Evolutionary conservation across 1,140 invertebrate species (phyloP).

Genomic region (Amphibalanus amphitrite): DNA sequence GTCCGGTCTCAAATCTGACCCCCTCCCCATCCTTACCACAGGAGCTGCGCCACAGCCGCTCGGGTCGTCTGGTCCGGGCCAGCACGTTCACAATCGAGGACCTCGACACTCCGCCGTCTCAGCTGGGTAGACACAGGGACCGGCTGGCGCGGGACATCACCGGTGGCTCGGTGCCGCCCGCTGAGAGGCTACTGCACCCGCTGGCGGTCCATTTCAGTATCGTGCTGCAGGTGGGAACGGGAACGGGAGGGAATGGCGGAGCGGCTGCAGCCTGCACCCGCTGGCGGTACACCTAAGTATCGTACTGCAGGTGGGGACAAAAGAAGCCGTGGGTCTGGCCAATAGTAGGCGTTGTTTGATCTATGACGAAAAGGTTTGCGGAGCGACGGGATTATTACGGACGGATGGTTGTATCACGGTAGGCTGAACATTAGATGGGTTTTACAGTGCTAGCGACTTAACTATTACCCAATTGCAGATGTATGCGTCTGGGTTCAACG

Average conservation of each 20-base stretch:
- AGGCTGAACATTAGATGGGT: too few species aligned
- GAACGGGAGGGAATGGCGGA: too few species aligned
- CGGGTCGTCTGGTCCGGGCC: neutral
- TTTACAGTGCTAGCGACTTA: too few species aligned
- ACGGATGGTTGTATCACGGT: too few species aligned
- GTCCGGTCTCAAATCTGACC: too few species aligned
- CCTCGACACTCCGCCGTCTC: neutral
- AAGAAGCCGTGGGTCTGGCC: too few species aligned
- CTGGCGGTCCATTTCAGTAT: slow-evolving; percentile 71
- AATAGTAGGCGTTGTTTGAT: too few species aligned
- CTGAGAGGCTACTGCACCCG: slow-evolving; percentile 40
- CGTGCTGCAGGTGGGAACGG: slow-evolving; percentile 40
- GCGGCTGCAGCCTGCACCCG: too few species aligned
- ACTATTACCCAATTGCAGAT: too few species aligned
- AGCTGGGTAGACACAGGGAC: neutral
- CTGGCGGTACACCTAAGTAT: slow-evolving; percentile 73
- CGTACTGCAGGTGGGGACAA: slow-evolving; percentile 42
- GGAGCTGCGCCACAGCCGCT: neutral
- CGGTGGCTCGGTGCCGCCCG: slow-evolving; percentile 7
- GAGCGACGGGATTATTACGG: too few species aligned
- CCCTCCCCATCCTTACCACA: neutral
- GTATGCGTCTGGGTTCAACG: too few species aligned
- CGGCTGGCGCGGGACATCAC: neutral
- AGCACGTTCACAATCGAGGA: slow-evolving; percentile 4
- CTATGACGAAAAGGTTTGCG: too few species aligned